Conservation (phyloP, 2,797 vertebrate species). For the Mionectes olivaceus region DNA sequence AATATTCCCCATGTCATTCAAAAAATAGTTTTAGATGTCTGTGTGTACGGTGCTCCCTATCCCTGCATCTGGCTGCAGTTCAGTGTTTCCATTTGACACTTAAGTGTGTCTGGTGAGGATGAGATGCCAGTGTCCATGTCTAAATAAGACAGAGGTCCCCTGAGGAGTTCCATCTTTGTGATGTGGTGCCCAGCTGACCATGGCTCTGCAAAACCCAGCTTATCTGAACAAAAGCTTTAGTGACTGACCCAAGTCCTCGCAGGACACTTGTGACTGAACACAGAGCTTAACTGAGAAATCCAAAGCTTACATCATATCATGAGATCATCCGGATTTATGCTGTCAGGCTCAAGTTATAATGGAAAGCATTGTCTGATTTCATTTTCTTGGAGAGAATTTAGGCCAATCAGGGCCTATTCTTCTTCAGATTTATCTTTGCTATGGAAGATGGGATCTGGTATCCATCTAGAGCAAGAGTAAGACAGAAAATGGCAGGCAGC, state of each 20-base stretch:
- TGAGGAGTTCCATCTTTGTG: accelerated
- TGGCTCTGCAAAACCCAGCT: background rate
- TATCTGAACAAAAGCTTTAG: conserved; percentile 20
- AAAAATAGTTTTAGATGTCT: background rate
- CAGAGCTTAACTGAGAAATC: background rate
- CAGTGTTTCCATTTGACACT: background rate
- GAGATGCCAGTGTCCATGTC: background rate
- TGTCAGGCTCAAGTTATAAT: background rate
- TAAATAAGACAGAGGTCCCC: background rate
- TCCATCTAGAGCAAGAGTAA: background rate
- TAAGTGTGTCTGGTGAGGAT: background rate
- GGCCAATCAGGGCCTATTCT: background rate
- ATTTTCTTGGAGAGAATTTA: background rate
- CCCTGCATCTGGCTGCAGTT: background rate
- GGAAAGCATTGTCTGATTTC: background rate
- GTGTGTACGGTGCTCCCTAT: background rate
- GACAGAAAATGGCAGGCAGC: background rate
- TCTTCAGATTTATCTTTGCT: background rate
- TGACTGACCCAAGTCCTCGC: background rate
- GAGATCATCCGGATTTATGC: background rate
- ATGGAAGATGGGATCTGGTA: background rate
- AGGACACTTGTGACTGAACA: background rate
- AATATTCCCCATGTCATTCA: background rate
- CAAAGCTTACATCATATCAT: background rate
- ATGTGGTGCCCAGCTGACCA: background rate